Percentiles rank a stretch among this genome's conserved stretches.
Evolutionary conservation across 2,888 invertebrate genomes (phyloP).

Genomic region (Caenorhabditis uteleia): DNA sequence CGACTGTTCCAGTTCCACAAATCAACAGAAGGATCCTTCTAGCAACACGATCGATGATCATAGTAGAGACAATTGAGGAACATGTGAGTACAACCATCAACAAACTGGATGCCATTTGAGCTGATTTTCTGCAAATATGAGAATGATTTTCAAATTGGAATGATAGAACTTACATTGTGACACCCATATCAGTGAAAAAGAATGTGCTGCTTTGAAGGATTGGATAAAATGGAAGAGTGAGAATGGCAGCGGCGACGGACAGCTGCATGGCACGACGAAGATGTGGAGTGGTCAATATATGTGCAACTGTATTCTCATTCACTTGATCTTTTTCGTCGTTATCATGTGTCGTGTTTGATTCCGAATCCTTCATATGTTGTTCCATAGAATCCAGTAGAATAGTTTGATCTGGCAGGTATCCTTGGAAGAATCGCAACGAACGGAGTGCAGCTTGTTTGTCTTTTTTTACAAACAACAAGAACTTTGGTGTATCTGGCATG

Average conservation of each 20-base stretch:
- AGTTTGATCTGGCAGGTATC: conserved; percentile 29
- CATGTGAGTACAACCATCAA: conserved; percentile 58
- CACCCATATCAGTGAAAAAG: conserved; percentile 52
- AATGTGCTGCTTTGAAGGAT: conserved; percentile 61
- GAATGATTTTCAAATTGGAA: neutral
- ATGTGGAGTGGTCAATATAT: conserved; percentile 49
- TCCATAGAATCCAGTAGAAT: conserved; percentile 35
- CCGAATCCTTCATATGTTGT: conserved; percentile 22
- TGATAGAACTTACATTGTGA: conserved; percentile 38
- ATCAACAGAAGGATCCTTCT: conserved; percentile 44
- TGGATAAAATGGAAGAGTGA: conserved; percentile 65
- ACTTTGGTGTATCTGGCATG: conserved; percentile 67
- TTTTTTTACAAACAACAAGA: conserved; percentile 43
- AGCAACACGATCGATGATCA: conserved; percentile 50
- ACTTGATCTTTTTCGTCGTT: conserved; percentile 10
- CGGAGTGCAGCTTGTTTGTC: conserved; percentile 44
- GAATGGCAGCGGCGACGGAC: conserved; percentile 53
- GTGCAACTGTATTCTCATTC: conserved; percentile 8
- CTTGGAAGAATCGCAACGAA: conserved; percentile 59
- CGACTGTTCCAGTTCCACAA: conserved; percentile 26
- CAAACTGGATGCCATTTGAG: conserved; percentile 57
- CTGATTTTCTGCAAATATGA: conserved; percentile 40
- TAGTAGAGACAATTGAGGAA: conserved; percentile 54
- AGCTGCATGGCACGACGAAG: conserved; percentile 57
- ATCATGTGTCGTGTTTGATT: neutral